Evolutionary conservation across 2,113 vertebrate species (phyloP).

Genomic region (Carassius carassius): DNA sequence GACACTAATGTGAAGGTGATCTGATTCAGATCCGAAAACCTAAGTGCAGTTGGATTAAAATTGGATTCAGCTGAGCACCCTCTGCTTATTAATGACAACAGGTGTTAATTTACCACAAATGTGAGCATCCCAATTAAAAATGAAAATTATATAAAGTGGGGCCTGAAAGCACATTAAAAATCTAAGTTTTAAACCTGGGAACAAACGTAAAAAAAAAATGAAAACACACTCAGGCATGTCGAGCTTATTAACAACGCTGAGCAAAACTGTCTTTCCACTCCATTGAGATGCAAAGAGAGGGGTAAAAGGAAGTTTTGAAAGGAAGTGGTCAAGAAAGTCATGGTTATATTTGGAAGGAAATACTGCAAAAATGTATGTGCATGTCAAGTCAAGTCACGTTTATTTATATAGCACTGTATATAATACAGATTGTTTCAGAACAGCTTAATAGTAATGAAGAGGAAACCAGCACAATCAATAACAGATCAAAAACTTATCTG

Average conservation of each 20-base stretch:
- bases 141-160: not conserved
- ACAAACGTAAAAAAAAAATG: not conserved
- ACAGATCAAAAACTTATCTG: no score
- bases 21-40: slow-evolving; percentile 4
- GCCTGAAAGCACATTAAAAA: not conserved
- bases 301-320: not conserved
- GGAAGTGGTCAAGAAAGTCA: not conserved
- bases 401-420: no score
- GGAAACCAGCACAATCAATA: no score
- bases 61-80: not conserved
- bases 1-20: slow-evolving; percentile 26
- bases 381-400: not conserved
- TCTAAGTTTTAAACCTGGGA: not conserved
- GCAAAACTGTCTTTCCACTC: slow-evolving; percentile 25
- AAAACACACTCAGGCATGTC: not conserved
- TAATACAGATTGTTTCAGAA: no score
- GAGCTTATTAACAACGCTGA: slow-evolving; percentile 41
- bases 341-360: not conserved
- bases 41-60: not conserved
- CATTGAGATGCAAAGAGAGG: not conserved
- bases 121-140: not conserved
- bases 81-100: not conserved
- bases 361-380: not conserved
- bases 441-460: no score
- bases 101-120: slow-evolving; percentile 16